Base-by-base conservation (phyloP, 2,888 invertebrate species). In the Gandaritis pyraliata region DNA sequence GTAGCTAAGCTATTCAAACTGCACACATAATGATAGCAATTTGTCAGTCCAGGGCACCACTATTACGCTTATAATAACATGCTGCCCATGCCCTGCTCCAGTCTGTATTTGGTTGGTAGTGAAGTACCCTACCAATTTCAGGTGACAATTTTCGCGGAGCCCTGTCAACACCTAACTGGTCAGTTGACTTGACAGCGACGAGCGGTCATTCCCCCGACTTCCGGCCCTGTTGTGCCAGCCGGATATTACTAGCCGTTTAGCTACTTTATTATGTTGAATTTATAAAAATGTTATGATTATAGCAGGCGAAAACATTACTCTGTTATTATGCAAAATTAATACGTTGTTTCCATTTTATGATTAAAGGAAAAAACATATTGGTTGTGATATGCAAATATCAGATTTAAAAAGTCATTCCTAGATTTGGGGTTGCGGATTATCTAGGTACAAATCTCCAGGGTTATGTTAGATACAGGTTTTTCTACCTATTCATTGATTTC, bases 131-230 rank as follows among this genome's bases (percentile, higher is more conserved):
- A 33, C 33, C 46, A 23, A 70, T 64, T 61, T 62, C 61, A 80
- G 75, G 78, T 81, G 78, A 64, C 75, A 75, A 67, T 73, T 81
- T 82, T 80, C 70, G 78, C 81, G 68, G 66, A 65, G 66, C 66
- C 71, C 73, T 77, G 76, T 68, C 70, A 73, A 70, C 71, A 66
- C 65, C 56, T 68, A 71, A 73, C 60, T 74, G 74, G 70, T 66
- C 65, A 72, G 71, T 72, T 67, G 72, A 65, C 69, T 72, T 67
- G 72, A 65, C 69, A 70, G 71, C 73, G 74, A 72, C 71, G 68
- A 72, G 73, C 77, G 82, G 83, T 83, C 83, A 80, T 82, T 82
- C 75, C 78, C 81, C 83, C 72, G 63, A 50, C 76, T 85, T 85
- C 85, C 83, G 83, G 82, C 72, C 72, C 80, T 74, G 71, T 68